Conservation (phyloP, 2,797 vertebrate genomes). For the Nasua narica region DNA sequence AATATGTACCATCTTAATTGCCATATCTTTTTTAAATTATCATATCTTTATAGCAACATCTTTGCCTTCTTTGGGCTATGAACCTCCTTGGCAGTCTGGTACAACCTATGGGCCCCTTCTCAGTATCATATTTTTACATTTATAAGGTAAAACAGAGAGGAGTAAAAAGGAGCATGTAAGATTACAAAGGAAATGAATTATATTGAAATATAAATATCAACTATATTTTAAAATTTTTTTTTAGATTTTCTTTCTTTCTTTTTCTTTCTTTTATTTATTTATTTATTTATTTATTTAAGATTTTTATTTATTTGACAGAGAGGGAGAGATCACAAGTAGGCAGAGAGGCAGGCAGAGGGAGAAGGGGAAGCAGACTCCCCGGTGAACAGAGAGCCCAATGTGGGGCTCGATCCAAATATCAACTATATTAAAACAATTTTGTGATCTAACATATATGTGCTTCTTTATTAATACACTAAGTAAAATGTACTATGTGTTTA, state of each 20-base stretch:
- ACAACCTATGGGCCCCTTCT: not conserved
- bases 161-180: not conserved
- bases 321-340: no score
- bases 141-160: not conserved
- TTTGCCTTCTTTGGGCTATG: not conserved
- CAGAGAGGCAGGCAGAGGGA: no score
- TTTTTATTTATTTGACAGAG: no score
- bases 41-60: not conserved
- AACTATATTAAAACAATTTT: not conserved
- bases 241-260: no score
- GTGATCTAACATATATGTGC: not conserved
- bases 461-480: slow-evolving; percentile 2
- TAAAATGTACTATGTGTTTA: not conserved
- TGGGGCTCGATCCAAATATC: not conserved
- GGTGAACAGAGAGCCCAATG: no score
- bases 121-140: not conserved
- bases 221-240: not conserved
- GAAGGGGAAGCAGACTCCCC: no score
- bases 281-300: no score
- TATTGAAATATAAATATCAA: not conserved
- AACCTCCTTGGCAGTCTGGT: not conserved
- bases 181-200: not conserved
- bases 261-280: no score
- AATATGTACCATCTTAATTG: not conserved
- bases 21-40: no score